Percentiles rank a stretch among this genome's conserved stretches.
Evolutionary conservation across 2,888 invertebrate species (phyloP).

Genomic region (Cotesia congregata): DNA sequence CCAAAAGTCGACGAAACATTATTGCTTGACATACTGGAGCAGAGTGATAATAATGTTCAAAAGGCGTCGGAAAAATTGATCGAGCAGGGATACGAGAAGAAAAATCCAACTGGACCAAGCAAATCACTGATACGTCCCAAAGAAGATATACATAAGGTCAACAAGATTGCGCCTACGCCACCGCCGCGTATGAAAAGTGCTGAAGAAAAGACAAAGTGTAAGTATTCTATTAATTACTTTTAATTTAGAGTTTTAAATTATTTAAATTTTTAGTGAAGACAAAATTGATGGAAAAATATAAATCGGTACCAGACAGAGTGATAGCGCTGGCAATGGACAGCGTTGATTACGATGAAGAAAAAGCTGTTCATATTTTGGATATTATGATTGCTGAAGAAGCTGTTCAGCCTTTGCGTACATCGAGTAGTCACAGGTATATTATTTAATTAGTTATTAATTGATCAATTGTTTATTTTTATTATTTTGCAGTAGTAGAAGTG

Average conservation of each 20-base stretch:
- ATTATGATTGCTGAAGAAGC: slow-evolving; percentile 80
- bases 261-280: slow-evolving; percentile 74
- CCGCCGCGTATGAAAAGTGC: slow-evolving; percentile 78
- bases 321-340: slow-evolving; percentile 89
- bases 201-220: slow-evolving; percentile 77
- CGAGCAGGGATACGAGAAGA: slow-evolving; percentile 86
- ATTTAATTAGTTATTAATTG: slow-evolving; percentile 5
- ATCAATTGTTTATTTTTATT: slow-evolving; percentile 1
- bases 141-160: slow-evolving; percentile 54
- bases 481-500: slow-evolving; percentile 60
- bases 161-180: slow-evolving; percentile 67
- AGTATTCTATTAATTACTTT: background rate
- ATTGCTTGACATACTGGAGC: slow-evolving; percentile 85
- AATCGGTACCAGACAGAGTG: slow-evolving; percentile 83
- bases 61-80: slow-evolving; percentile 86
- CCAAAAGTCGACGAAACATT: slow-evolving; percentile 91
- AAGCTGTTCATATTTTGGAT: slow-evolving; percentile 84
- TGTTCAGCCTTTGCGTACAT: slow-evolving; percentile 64
- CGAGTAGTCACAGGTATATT: slow-evolving; percentile 63
- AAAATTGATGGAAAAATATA: slow-evolving; percentile 80
- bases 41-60: slow-evolving; percentile 92
- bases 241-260: background rate
- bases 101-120: slow-evolving; percentile 76
- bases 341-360: slow-evolving; percentile 86
- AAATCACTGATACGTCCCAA: slow-evolving; percentile 72